Evolutionary conservation across 1,140 invertebrate genomes (phyloP), one percentile per base, ranked within the genome.

Genomic region (Stratiolaelaps scimitus): DNA sequence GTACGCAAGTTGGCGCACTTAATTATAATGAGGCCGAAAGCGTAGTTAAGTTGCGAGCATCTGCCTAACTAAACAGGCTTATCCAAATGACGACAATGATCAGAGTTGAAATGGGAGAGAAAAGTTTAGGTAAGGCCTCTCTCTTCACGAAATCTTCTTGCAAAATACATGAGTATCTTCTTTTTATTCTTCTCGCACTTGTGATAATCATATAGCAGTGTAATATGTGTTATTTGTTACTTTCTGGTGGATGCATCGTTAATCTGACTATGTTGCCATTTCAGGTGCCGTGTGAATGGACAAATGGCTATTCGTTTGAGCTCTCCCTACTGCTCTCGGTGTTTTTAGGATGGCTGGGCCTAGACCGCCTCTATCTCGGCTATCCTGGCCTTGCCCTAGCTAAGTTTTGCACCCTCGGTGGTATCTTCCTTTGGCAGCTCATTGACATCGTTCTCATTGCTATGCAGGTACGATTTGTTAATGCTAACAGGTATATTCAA

Each of bases 401-500:
- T 7, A 98, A 98, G 76, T 82, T 97, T 69, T 91, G 90, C 73
- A 97, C 93, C 0, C 77, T 97, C 29, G 94, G 94, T 6, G 96
- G 95, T 73, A 85, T 97, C 81, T 95, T 98, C 73, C 77, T 97
- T n/a, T 91, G 79, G 66, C 92, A 97, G 75, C 79, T 98, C 30
- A 78, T 93, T 66, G 94, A 98, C 77, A 87, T 98, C 20, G 85
- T 98, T 72, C 79, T 98, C 26, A 97, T 98, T 73, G 91, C 92
- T 19, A 88, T 91, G 23, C 85, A 92, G 73, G 76, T 80, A 70
- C 19, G 20, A n/a, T 65, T 29, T 48, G 19, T 20, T 48, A 28
- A 7, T 48, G 15, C 4, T 6, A 48, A 4, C 47, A 28, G 2
- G 7, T 40, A 28, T 45, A 20, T 20, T 30, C 20, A 15, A 34